A percentile compares a stretch with the other conserved stretches of the same genome.
Evolutionary conservation across 1,140 invertebrate species (phyloP).

Genomic region (Colletes latitarsis): DNA sequence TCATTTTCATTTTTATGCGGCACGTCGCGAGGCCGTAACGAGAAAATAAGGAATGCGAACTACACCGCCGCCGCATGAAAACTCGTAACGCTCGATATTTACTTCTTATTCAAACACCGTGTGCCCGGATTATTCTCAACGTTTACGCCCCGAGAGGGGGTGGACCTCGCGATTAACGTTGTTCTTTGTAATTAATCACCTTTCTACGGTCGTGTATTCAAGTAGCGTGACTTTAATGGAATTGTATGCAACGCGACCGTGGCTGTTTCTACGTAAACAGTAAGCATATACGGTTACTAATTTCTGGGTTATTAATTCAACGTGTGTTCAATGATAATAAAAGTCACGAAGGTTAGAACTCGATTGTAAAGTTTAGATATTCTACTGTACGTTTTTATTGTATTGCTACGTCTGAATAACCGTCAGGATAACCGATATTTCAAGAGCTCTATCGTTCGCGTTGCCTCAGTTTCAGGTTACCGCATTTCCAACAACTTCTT

Average conservation of each 20-base stretch:
- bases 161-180: background rate
- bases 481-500: background rate
- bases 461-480: background rate
- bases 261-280: too few relatives aligned
- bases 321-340: too few relatives aligned
- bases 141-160: background rate
- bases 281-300: too few relatives aligned
- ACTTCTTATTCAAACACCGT: constrained; percentile 27
- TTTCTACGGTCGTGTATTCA: background rate
- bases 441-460: background rate
- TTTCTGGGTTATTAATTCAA: too few relatives aligned
- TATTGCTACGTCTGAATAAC: too few relatives aligned
- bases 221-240: background rate
- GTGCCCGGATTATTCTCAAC: constrained; percentile 1
- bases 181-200: background rate
- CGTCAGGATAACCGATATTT: background rate
- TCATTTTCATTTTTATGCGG: constrained; percentile 30
- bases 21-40: constrained; percentile 6
- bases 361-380: too few relatives aligned
- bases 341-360: too few relatives aligned
- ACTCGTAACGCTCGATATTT: background rate
- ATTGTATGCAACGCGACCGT: too few relatives aligned
- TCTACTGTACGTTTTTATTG: too few relatives aligned
- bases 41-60: background rate
- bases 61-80: background rate